Evolutionary conservation across 2,888 invertebrate species (phyloP).

Genomic region (Microplitis manilae): DNA sequence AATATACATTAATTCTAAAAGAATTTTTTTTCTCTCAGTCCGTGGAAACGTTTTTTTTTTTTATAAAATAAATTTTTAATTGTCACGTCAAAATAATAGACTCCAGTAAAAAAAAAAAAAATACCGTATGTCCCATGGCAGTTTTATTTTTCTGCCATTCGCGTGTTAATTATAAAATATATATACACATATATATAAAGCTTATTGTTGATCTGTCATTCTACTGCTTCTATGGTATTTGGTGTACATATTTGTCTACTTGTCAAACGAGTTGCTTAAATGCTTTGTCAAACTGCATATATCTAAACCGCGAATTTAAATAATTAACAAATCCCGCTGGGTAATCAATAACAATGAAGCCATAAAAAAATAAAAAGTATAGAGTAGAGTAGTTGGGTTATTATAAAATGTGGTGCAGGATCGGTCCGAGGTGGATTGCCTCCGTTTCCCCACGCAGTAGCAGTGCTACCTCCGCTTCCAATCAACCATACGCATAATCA

Average conservation of each 20-base stretch:
- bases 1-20: no score
- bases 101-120: neutral
- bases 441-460: constrained; percentile 76
- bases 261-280: neutral
- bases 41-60: no score
- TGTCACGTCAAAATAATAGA: no score
- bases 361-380: constrained; percentile 37
- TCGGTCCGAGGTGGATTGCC: constrained; percentile 68
- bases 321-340: no score
- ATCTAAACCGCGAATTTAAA: no score
- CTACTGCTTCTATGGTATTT: constrained; percentile 3
- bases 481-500: constrained; percentile 67
- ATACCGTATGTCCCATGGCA: constrained; percentile 52
- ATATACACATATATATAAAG: neutral
- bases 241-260: neutral
- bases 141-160: constrained; percentile 21
- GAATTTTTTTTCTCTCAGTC: no score
- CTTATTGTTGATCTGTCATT: constrained; percentile 4
- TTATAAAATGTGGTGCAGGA: constrained; percentile 63
- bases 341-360: constrained; percentile 45
- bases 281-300: neutral
- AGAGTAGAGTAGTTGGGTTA: constrained; percentile 36
- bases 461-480: constrained; percentile 76
- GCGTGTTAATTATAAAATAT: neutral
- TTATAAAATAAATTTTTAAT: no score